A percentile compares a stretch with the other conserved stretches of the same genome.
Conservation (phyloP, 2,113 vertebrate species). For the Thomomys bottae region DNA sequence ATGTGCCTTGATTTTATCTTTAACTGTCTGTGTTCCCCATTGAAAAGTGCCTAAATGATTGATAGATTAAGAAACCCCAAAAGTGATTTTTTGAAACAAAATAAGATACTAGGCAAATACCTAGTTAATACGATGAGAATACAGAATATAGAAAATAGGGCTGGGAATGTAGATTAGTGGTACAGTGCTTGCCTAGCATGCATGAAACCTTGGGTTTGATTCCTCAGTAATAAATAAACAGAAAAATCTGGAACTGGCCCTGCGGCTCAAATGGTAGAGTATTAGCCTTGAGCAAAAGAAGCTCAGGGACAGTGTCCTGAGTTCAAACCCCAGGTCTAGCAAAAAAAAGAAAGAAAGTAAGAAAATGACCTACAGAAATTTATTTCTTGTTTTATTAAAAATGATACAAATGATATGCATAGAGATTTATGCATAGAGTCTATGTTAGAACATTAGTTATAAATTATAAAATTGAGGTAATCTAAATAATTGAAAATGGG, state of each 20-base stretch:
- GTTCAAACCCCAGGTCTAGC: too few species aligned
- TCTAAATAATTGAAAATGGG: neutral
- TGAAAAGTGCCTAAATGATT: neutral
- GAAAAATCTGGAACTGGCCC: too few species aligned
- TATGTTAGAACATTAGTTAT: neutral
- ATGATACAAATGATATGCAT: neutral
- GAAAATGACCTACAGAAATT: neutral
- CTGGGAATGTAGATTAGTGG: too few species aligned
- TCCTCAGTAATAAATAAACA: too few species aligned
- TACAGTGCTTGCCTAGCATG: too few species aligned
- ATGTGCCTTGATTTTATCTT: neutral
- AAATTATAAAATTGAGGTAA: conserved; percentile 26
- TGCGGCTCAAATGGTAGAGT: too few species aligned
- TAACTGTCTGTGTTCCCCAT: neutral
- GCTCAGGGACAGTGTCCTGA: neutral
- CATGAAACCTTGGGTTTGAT: too few species aligned
- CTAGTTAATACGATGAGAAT: neutral
- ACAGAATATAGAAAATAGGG: neutral
- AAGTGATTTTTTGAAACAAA: neutral
- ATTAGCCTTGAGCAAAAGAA: too few species aligned
- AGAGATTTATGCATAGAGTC: neutral
- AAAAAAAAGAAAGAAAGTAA: neutral
- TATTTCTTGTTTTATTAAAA: conserved; percentile 52
- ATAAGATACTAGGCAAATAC: neutral
- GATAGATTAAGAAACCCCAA: neutral